Conservation (phyloP, 2,888 invertebrate species). For the Girardia tigrina region DNA sequence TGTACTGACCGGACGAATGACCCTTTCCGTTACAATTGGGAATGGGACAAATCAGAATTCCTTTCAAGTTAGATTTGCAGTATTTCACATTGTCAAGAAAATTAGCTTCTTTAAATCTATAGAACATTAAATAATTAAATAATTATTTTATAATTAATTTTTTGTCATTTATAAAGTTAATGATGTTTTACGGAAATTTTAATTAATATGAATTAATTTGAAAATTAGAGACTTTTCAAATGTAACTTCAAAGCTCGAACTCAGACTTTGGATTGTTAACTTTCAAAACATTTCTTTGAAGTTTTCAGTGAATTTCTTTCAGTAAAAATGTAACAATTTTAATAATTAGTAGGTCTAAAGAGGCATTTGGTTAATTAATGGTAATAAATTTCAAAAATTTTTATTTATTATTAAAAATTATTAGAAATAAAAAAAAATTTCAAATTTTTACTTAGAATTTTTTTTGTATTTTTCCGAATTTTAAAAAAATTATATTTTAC, state of each 20-base stretch:
- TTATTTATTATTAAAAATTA: neutral
- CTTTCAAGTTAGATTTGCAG: constrained; percentile 15
- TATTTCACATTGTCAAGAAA: neutral
- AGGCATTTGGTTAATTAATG: neutral
- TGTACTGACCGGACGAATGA: neutral
- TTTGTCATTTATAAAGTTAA: too few species aligned
- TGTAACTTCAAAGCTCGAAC: neutral
- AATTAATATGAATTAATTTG: constrained; percentile 4
- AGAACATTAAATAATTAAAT: constrained; percentile 1
- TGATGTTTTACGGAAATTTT: neutral
- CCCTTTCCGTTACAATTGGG: constrained; percentile 7
- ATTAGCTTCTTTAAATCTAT: neutral
- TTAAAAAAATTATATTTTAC: too few species aligned
- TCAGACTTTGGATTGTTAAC: constrained; percentile 20
- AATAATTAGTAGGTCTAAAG: neutral
- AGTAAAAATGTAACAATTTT: neutral
- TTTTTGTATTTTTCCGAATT: too few species aligned
- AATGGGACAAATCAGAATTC: constrained; percentile 3
- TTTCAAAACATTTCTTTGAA: neutral
- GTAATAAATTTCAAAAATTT: neutral
- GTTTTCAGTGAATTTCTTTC: neutral
- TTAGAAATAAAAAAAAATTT: neutral
- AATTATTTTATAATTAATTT: too few species aligned
- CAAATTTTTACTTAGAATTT: too few species aligned
- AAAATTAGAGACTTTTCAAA: neutral